Conservation (phyloP, 2,888 invertebrate species). For the Microctonus brassicae region DNA sequence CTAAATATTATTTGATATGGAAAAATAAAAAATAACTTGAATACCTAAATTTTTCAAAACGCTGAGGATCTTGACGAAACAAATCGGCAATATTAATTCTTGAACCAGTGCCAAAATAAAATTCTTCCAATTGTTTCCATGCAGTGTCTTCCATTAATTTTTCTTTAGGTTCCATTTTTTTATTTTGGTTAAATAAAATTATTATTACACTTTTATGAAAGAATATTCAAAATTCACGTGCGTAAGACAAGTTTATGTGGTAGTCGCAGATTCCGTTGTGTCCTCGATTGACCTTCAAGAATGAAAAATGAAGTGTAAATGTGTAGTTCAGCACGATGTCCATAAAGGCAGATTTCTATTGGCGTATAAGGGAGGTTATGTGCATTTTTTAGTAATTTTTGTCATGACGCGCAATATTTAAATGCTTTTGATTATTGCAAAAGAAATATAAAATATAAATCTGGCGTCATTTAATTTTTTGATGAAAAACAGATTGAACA, state of each 20-base stretch:
- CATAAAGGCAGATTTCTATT: background rate
- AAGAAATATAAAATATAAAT: no score
- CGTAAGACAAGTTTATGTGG: background rate
- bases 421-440: no score
- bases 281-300: conserved; percentile 22
- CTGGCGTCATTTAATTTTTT: no score
- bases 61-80: conserved; percentile 83
- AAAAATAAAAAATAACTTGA: conserved; percentile 33
- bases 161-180: conserved; percentile 72
- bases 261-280: background rate
- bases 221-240: background rate
- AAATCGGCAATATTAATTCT: conserved; percentile 86
- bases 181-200: background rate
- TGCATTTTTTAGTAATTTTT: background rate
- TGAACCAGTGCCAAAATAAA: conserved; percentile 79
- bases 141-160: conserved; percentile 77
- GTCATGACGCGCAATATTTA: background rate
- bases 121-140: conserved; percentile 82
- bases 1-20: conserved; percentile 58
- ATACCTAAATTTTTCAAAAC: conserved; percentile 93
- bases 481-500: no score
- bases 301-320: background rate
- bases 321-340: background rate
- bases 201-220: background rate
- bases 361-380: background rate